These are phyloP conservation scores for Macaria liturata DNA, from an alignment of 2,888 invertebrate genomes.

Conservation along the genomic window DNA sequence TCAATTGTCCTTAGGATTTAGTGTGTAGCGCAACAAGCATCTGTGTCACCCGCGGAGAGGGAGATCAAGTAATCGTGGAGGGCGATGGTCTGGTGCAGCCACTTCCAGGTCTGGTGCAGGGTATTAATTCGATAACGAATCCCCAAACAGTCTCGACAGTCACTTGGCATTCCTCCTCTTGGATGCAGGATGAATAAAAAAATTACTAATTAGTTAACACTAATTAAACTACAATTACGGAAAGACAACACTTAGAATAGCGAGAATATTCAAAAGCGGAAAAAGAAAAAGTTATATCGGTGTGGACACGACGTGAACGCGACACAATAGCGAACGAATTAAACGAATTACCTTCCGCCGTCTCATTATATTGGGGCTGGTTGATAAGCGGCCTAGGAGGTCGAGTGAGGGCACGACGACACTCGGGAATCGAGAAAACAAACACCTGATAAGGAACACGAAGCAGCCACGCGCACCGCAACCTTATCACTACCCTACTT, in stretches of 20 bases:
- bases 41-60: slow-evolving; percentile 89
- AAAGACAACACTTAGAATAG: slow-evolving; percentile 33
- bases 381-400: slow-evolving; percentile 77
- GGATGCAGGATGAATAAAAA: slow-evolving; percentile 75
- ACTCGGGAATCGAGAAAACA: slow-evolving; percentile 66
- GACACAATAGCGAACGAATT: slow-evolving; percentile 63
- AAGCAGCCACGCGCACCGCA: slow-evolving; percentile 67
- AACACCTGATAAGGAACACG: slow-evolving; percentile 79
- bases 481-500: slow-evolving; percentile 56
- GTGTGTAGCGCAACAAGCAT: slow-evolving; percentile 66
- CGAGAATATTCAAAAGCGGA: slow-evolving; percentile 19
- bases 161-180: slow-evolving; percentile 85
- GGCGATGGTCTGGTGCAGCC: slow-evolving; percentile 95
- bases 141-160: slow-evolving; percentile 92
- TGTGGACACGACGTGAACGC: slow-evolving; percentile 38
- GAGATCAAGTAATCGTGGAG: slow-evolving; percentile 94
- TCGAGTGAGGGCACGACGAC: slow-evolving; percentile 77
- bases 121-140: slow-evolving; percentile 94
- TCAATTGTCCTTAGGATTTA: slow-evolving; percentile 58
- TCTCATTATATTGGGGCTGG: slow-evolving; percentile 75
- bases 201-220: slow-evolving; percentile 66
- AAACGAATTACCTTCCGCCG: slow-evolving; percentile 64
- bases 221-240: slow-evolving; percentile 37
- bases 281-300: slow-evolving; percentile 21
- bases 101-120: slow-evolving; percentile 97